Evolutionary conservation across 2,888 invertebrate species (phyloP), one percentile per base, ranked within the genome.

Genomic region (Amiota mariae): DNA sequence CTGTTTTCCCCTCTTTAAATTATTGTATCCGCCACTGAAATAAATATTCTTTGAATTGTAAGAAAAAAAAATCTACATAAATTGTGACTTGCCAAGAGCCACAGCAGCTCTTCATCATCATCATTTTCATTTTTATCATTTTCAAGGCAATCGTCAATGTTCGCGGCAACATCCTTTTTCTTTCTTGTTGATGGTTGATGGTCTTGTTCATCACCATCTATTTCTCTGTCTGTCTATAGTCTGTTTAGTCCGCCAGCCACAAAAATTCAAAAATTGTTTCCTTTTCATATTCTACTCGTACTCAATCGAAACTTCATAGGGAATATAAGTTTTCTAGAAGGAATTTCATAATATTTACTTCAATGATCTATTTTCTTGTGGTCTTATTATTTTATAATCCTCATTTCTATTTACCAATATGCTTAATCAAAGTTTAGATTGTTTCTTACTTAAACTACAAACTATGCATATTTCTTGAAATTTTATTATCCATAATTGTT

Each of bases 231-330:
- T 8, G 54, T n/a, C 54, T n/a, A n/a, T n/a, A 8, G 10, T 51
- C 54, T 51, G 54, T 51, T n/a, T n/a, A n/a, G 36, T 36, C 12
- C 12, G 59, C 59, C 59, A 59, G 9, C 59, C n/a, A 59, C 59
- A 59, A 59, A 71, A 71, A 59, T 59, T 59, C 47, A 11, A 71
- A 59, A 75, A 8, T 70, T 46, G 46, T 63, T 72, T 20, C 15
- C n/a, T 15, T n/a, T 20, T 15, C 61, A 46, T 49, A 47, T 61
- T 20, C 70, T 47, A 66, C 59, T 74, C 74, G 6, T 36, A 36
- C 36, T 36, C 6, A 36, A 36, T 36, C 6, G 2, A 36, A 36
- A 36, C 36, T 36, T 36, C 1, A 6, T 36, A 36, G 8, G 36
- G 36, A 2, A 36, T 36, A 6, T 36, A 4, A 36, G 36, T 36